Evolutionary conservation across 2,888 invertebrate species (phyloP).

Genomic region (Thymelicus lineola): DNA sequence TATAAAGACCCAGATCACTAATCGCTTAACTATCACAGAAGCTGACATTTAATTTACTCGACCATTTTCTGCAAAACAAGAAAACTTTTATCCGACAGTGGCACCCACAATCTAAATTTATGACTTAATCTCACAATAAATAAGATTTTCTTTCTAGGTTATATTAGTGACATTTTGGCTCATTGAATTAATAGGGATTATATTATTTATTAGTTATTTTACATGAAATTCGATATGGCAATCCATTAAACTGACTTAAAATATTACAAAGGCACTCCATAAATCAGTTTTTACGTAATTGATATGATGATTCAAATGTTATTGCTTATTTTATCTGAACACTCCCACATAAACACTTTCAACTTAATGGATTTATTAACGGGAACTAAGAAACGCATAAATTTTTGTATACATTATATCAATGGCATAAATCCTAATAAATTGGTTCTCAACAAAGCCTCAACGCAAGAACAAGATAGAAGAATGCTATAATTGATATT

Average conservation of each 20-base stretch:
- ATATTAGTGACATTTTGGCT: conserved; percentile 27
- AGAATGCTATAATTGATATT: conserved; percentile 22
- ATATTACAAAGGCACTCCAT: conserved; percentile 32
- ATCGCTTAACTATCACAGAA: not conserved
- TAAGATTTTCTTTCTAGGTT: conserved; percentile 40
- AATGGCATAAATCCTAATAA: conserved; percentile 13
- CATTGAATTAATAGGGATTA: conserved; percentile 32
- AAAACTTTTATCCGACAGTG: conserved; percentile 20
- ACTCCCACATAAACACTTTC: conserved; percentile 32
- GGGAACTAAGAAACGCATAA: conserved; percentile 20
- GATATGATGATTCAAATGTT: conserved; percentile 30
- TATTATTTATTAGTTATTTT: conserved; percentile 27
- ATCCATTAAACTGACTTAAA: conserved; percentile 39
- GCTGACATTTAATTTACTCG: conserved; percentile 17
- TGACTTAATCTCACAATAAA: conserved; percentile 43
- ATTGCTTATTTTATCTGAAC: conserved; percentile 30
- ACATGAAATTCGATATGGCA: conserved; percentile 26
- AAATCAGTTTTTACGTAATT: conserved; percentile 42
- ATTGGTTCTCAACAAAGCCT: conserved; percentile 2
- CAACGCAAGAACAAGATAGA: not conserved
- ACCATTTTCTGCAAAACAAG: conserved; percentile 30
- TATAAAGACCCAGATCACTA: not conserved
- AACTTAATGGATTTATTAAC: conserved; percentile 35
- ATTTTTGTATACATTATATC: conserved; percentile 10
- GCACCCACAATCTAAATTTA: conserved; percentile 41